These are phyloP conservation scores for Laspeyria flexula DNA, from an alignment of 2,888 invertebrate genomes.

Conservation along the genomic window DNA sequence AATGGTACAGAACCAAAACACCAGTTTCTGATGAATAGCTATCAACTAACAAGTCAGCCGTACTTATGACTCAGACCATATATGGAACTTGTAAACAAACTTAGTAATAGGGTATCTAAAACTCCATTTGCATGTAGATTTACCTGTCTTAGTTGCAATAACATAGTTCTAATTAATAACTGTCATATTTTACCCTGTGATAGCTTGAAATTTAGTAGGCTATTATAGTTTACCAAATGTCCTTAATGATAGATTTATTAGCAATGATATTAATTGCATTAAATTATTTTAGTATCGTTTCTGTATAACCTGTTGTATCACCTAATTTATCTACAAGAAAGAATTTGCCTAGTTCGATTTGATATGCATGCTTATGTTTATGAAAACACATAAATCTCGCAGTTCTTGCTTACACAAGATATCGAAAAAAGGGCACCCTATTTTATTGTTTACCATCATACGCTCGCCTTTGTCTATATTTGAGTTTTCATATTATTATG, in stretches of 20 bases:
- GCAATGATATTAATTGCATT: too few relatives aligned
- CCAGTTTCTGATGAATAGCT: slow-evolving; percentile 28
- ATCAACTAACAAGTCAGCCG: slow-evolving; percentile 54
- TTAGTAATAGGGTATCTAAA: slow-evolving; percentile 43
- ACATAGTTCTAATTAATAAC: slow-evolving; percentile 16
- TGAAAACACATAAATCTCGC: slow-evolving; percentile 9
- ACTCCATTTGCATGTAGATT: slow-evolving; percentile 62
- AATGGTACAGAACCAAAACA: too few relatives aligned
- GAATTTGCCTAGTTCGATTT: too few relatives aligned
- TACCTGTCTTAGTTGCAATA: slow-evolving; percentile 24
- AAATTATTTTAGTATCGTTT: too few relatives aligned
- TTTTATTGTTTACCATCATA: slow-evolving; percentile 12
- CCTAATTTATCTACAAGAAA: too few relatives aligned
- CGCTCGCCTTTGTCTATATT: slow-evolving; percentile 12
- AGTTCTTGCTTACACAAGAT: slow-evolving; percentile 9
- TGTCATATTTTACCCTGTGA: slow-evolving; percentile 11
- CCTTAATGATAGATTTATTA: neutral
- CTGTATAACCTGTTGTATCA: too few relatives aligned
- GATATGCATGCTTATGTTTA: neutral
- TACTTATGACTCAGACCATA: slow-evolving; percentile 36
- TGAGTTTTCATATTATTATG: slow-evolving; percentile 9
- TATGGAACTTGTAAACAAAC: slow-evolving; percentile 52
- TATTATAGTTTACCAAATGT: neutral
- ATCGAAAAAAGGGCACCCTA: slow-evolving; percentile 7
- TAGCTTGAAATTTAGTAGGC: neutral